A percentile compares a stretch with the other conserved stretches of the same genome.
phyloP scores from a whole-genome alignment of 1,140 invertebrate genomes.

The Scaptomyza hsui region DNA sequence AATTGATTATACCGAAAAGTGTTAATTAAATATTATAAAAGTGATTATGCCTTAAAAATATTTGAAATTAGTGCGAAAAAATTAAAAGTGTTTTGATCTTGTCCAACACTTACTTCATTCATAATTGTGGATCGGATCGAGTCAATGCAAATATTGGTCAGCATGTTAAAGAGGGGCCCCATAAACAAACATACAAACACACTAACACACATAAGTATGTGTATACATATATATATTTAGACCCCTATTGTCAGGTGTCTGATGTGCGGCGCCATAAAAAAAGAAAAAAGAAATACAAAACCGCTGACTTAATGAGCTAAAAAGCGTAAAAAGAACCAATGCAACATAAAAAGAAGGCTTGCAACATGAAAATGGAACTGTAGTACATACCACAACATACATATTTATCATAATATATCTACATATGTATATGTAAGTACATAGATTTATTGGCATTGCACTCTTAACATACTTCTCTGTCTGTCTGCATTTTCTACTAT shows the following conservation, averaged over 20 bases:
- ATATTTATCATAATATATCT: not conserved
- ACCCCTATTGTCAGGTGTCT: conserved; percentile 35
- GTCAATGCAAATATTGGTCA: conserved; percentile 48
- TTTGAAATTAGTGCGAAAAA: not conserved
- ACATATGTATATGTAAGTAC: not conserved
- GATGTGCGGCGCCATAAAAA: conserved; percentile 33
- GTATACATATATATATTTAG: not conserved
- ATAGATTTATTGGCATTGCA: conserved; percentile 50
- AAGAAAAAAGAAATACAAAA: conserved; percentile 21
- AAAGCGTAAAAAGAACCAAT: conserved; percentile 39
- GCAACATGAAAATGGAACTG: not conserved
- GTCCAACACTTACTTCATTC: conserved; percentile 7
- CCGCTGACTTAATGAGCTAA: conserved; percentile 64
- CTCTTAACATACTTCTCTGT: conserved; percentile 27
- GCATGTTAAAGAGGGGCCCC: conserved; percentile 7
- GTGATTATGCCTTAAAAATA: too few species aligned
- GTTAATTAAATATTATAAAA: too few species aligned
- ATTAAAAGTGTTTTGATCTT: too few species aligned
- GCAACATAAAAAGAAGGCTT: conserved; percentile 1
- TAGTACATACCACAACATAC: not conserved
- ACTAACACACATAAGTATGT: not conserved
- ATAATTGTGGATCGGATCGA: conserved; percentile 20
- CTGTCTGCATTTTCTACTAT: too few species aligned
- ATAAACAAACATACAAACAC: too few species aligned
- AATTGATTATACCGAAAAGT: too few species aligned